Percentiles rank a stretch among this genome's conserved stretches.
phyloP scores from a whole-genome alignment of 2,888 invertebrate genomes.

The Dasysyrphus albostriatus region DNA sequence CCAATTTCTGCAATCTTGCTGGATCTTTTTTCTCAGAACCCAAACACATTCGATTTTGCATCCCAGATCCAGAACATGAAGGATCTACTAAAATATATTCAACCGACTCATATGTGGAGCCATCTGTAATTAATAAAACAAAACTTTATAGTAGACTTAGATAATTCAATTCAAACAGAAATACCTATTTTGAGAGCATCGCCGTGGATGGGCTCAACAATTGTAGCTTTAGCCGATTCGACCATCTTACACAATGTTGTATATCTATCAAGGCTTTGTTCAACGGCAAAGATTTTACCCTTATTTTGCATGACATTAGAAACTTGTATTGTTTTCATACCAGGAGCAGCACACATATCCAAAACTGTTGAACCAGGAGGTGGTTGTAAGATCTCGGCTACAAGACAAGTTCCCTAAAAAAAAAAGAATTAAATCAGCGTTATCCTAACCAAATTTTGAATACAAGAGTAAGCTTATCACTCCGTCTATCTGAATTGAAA shows the following conservation, averaged over 20 bases:
- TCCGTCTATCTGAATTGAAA: too few species aligned
- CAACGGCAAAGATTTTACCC: constrained; percentile 93
- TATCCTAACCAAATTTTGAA: neutral
- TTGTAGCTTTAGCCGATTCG: constrained; percentile 87
- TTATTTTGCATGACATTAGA: constrained; percentile 92
- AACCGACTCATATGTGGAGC: constrained; percentile 85
- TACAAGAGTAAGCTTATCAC: too few species aligned
- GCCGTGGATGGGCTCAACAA: constrained; percentile 87
- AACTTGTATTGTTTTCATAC: constrained; percentile 97
- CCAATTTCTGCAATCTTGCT: constrained; percentile 87
- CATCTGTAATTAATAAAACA: constrained; percentile 77
- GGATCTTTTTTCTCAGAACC: constrained; percentile 85
- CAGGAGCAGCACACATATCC: constrained; percentile 99
- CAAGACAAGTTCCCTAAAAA: constrained; percentile 94
- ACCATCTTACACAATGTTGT: constrained; percentile 88
- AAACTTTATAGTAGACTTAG: neutral
- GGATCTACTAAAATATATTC: constrained; percentile 98
- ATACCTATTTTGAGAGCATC: constrained; percentile 89
- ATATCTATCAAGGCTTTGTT: constrained; percentile 88
- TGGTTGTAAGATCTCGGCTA: constrained; percentile 91
- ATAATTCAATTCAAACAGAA: constrained; percentile 68
- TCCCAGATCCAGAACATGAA: constrained; percentile 97
- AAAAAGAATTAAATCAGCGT: neutral
- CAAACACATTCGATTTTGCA: constrained; percentile 85
- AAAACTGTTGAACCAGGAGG: constrained; percentile 89